Base-by-base conservation (phyloP, 2,888 invertebrate genomes). In the Ligdia adustata region DNA sequence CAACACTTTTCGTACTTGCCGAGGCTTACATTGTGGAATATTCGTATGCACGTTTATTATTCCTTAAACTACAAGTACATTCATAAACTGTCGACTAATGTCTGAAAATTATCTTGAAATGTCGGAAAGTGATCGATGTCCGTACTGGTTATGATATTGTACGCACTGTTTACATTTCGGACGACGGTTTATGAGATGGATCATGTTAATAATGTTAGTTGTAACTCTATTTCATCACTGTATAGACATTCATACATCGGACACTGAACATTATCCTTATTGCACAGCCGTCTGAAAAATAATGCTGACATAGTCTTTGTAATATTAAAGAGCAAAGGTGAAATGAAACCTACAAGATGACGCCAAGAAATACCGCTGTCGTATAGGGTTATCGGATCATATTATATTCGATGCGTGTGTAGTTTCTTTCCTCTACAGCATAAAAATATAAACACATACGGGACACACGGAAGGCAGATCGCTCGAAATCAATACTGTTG, bases 271-370 rank as follows among this genome's bases (percentile, higher is more conserved):
- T 70, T 75, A 80, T 86, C 83, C 82, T 86, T 80, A 81, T 82
- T 80, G 83, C 87, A 87, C 86, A 88, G 88, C 88, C 83, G 77
- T 88, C 87, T 86, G 87, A 80, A 85, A 87, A 80, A 78, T 78
- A 79, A 74, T 76, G 83, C 83, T 75, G 77, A 73, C 68, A 71
- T 75, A 88, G 89, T 85, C 82, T 78, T 89, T 89, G 89, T 90
- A 90, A 90, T 90, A 90, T 90, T 79, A 88, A 90, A 90, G 86
- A 88, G 89, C 89, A 81, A 68, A 69, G 57, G 45, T 50, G 29
- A 42, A 44, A 33, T 3, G 20, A 44, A 6, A 12, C 9, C n/a
- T 38, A 43, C 12, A 11, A 32, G 14, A 28, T 6, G 37, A 41
- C 4, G 16, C 12, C 3, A n/a, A 5, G 11, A 40, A 4, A 16